phyloP scores from a whole-genome alignment of 2,113 vertebrate species.

The Tychaedon coryphoeus region DNA sequence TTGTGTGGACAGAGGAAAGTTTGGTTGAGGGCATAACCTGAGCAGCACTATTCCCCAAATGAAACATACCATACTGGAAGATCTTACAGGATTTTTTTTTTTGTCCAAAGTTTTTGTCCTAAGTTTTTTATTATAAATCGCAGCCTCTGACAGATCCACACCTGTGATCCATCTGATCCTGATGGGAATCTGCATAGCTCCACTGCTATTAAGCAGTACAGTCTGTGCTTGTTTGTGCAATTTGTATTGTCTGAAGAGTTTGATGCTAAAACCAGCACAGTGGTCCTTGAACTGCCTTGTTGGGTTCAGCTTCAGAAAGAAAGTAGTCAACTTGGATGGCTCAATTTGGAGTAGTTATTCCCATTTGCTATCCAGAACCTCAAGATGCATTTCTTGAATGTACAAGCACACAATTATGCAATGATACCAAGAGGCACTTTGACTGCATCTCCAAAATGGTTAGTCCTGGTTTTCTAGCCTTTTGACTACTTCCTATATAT shows the following conservation, averaged over 20 bases:
- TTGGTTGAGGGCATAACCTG: neutral
- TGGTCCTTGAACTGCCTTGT: neutral
- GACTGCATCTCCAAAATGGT: neutral
- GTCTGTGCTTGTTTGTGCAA: neutral
- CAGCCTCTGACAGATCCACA: neutral
- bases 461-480: neutral
- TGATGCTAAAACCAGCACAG: neutral
- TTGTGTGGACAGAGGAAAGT: neutral
- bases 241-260: neutral
- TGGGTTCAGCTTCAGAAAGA: neutral
- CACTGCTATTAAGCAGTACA: neutral
- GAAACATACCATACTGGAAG: neutral
- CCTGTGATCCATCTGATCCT: neutral
- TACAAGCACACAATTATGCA: neutral
- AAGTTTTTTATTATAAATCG: neutral
- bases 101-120: neutral
- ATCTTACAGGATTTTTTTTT: neutral
- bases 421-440: neutral
- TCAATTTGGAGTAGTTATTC: neutral
- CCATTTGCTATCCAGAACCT: neutral
- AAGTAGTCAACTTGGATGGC: neutral
- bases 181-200: neutral
- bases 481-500: neutral
- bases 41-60: neutral
- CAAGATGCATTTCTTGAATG: neutral